Base-by-base conservation (phyloP, 2,113 vertebrate species). In the Xyrauchen texanus region DNA sequence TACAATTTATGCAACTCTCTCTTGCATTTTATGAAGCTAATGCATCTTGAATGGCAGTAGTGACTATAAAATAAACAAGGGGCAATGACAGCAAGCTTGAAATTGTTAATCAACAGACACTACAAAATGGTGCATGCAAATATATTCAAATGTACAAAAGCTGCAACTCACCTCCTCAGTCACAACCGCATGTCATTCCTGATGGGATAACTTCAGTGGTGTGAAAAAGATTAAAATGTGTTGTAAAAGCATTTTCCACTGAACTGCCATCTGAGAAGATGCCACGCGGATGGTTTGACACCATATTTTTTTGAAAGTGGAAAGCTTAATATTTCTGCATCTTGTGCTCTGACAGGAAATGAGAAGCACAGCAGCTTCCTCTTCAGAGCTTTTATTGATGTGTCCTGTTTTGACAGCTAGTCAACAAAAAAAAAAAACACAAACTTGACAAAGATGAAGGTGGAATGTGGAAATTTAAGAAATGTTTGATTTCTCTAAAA, bases 401-500 rank as follows among this genome's bases (percentile, higher is more conserved):
- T 75, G 82, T 65, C 16, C 16, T 74, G 51, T 75, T 78, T 81
- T 83, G 78, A 83, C 77, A 83, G 79, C n/a, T 51, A 34, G 21
- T 34, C 21, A 34, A 34, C 1, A 34, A 34, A 34, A 34, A 34
- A 34, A 34, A 34, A 34, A 34, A 34, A 34, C 21, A 34, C 21
- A 34, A 34, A 34, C 21, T 34, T 34, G 21, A 34, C 1, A 34
- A 34, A 69, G 44, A 21, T 4, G 42, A 72, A 45, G 49, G 45
- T 60, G 12, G 46, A 16, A 71, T 46, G 47, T 34, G 21, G 21
- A 34, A 34, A 34, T 3, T 34, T 34, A 34, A 3, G 21, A 34
- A 34, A 34, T 34, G 21, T 34, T 34, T 34, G 21, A 34, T 3
- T 34, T 34, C 21, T 34, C 21, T 34, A 34, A 34, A 34, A 34